Conservation (phyloP, 2,888 invertebrate species). For the Conus canariensis region DNA sequence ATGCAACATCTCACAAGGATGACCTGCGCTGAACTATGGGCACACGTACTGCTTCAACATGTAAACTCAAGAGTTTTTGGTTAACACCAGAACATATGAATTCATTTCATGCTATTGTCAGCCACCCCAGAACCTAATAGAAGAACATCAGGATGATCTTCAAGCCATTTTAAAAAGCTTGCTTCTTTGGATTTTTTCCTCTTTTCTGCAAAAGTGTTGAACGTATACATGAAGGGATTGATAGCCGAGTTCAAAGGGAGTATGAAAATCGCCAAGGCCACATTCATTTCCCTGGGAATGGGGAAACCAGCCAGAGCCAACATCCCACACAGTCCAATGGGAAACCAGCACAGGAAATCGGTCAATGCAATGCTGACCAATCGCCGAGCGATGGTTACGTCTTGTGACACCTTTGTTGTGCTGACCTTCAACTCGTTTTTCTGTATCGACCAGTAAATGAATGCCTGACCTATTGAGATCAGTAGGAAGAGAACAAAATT, state of each 20-base stretch:
- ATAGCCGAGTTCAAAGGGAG: constrained; percentile 27
- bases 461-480: constrained; percentile 71
- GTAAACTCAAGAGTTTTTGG: too few relatives aligned
- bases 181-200: background rate
- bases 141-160: background rate
- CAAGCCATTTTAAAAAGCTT: background rate
- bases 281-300: constrained; percentile 21
- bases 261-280: constrained; percentile 17
- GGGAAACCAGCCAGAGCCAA: background rate
- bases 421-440: background rate
- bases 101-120: too few relatives aligned
- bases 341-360: constrained; percentile 33
- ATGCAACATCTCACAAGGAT: too few relatives aligned
- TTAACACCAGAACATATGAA: too few relatives aligned
- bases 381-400: constrained; percentile 26
- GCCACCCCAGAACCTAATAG: too few relatives aligned
- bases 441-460: constrained; percentile 69
- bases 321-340: constrained; percentile 4
- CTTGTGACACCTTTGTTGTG: background rate
- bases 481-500: constrained; percentile 72
- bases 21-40: too few relatives aligned
- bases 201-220: constrained; percentile 26
- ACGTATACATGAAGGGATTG: constrained; percentile 28
- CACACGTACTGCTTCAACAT: too few relatives aligned
- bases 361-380: constrained; percentile 11